Percentiles rank a stretch among this genome's conserved stretches.
These are phyloP conservation scores for Sialia sialis DNA, from an alignment of 2,113 vertebrate genomes.

Conservation along the genomic window DNA sequence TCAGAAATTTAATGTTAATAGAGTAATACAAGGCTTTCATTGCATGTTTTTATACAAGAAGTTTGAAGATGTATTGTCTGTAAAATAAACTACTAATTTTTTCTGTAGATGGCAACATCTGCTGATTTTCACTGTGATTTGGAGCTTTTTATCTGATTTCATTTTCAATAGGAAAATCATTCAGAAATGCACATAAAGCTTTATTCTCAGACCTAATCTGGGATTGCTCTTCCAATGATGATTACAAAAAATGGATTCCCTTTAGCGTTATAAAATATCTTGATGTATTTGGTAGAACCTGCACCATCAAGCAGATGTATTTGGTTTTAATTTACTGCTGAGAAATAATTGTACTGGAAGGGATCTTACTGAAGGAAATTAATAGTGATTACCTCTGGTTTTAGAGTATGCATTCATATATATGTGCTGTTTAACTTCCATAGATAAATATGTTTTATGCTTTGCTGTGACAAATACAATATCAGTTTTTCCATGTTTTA, in stretches of 20 bases:
- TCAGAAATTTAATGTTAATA: neutral
- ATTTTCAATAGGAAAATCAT: neutral
- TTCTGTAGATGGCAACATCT: neutral
- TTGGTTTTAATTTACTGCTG: neutral
- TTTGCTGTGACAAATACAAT: conserved; percentile 52
- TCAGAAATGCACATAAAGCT: neutral
- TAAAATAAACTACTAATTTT: neutral
- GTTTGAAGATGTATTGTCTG: neutral
- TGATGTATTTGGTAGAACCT: neutral
- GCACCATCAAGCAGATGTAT: neutral
- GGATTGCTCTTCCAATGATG: neutral
- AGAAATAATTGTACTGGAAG: neutral
- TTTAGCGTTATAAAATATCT: neutral
- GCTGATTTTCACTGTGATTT: neutral
- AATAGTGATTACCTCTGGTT: neutral
- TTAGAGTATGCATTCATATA: neutral
- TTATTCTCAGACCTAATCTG: neutral
- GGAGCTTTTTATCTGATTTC: neutral
- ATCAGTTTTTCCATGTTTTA: conserved; percentile 69
- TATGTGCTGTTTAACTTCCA: neutral
- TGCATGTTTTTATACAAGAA: neutral
- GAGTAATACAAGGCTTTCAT: neutral
- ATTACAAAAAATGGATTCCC: neutral
- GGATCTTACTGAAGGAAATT: neutral
- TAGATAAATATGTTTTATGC: neutral